A percentile compares a stretch with the other conserved stretches of the same genome.
Evolutionary conservation across 2,113 vertebrate species (phyloP).

Genomic region (Perognathus longimembris): DNA sequence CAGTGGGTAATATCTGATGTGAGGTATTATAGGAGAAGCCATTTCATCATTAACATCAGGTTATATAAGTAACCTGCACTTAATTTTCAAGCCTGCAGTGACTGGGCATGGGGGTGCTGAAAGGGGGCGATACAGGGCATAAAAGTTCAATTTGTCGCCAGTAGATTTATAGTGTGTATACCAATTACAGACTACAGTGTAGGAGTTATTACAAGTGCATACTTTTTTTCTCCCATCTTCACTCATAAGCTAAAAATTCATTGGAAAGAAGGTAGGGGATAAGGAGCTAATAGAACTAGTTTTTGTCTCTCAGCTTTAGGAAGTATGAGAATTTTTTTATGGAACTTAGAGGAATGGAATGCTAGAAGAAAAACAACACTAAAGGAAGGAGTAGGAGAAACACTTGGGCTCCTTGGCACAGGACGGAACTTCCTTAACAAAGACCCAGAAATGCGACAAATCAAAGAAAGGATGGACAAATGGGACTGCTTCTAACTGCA

Average conservation of each 20-base stretch:
- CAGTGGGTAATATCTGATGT: slow-evolving; percentile 50
- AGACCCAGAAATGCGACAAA: too few relatives aligned
- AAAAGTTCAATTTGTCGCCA: slow-evolving; percentile 30
- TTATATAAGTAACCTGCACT: slow-evolving; percentile 47
- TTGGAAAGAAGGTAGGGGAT: background rate
- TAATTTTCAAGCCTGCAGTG: slow-evolving; percentile 51
- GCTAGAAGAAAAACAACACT: background rate
- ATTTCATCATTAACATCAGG: slow-evolving; percentile 65
- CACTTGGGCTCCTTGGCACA: too few relatives aligned
- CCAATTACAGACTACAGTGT: background rate
- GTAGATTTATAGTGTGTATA: background rate
- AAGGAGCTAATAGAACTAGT: background rate
- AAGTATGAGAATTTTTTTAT: background rate
- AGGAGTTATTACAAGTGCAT: background rate
- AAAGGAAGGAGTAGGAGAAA: too few relatives aligned
- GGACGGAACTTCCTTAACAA: too few relatives aligned
- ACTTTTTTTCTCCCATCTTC: slow-evolving; percentile 17
- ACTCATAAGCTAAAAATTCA: slow-evolving; percentile 6
- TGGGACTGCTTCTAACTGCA: too few relatives aligned
- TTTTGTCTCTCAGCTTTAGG: background rate
- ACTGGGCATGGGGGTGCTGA: background rate
- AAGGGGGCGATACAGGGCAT: background rate
- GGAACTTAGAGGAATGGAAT: background rate
- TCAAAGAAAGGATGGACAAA: too few relatives aligned
- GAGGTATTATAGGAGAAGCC: slow-evolving; percentile 28